These are phyloP conservation scores for Octonoba sinensis DNA, from an alignment of 2,888 invertebrate genomes.

Conservation along the genomic window DNA sequence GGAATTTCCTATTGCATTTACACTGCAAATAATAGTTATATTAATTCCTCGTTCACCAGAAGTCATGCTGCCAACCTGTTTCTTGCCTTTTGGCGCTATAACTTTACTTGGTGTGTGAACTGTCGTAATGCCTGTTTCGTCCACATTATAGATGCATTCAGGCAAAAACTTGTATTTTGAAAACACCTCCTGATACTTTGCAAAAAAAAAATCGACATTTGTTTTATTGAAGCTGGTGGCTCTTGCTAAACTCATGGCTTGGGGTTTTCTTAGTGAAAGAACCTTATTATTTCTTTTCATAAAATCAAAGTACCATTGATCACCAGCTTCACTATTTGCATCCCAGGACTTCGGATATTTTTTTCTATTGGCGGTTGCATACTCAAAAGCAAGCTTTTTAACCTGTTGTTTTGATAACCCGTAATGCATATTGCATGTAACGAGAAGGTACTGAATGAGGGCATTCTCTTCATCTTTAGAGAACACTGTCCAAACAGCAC, in stretches of 20 bases:
- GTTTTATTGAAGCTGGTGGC: slow-evolving; percentile 24
- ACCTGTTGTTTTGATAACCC: slow-evolving; percentile 24
- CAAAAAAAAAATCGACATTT: slow-evolving; percentile 29
- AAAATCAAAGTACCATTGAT: slow-evolving; percentile 29
- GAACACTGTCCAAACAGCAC: slow-evolving; percentile 27
- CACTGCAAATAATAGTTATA: slow-evolving; percentile 64
- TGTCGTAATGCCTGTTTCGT: slow-evolving; percentile 32
- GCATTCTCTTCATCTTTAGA: slow-evolving; percentile 12
- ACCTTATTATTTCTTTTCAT: slow-evolving; percentile 26
- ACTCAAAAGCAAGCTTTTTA: slow-evolving; percentile 32
- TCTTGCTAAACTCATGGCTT: slow-evolving; percentile 29
- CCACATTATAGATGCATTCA: slow-evolving; percentile 31
- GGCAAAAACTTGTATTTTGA: slow-evolving; percentile 25
- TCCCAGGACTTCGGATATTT: slow-evolving; percentile 21
- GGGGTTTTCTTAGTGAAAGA: slow-evolving; percentile 29
- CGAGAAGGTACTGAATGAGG: neutral
- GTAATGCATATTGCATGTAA: slow-evolving; percentile 16
- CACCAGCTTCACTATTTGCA: slow-evolving; percentile 31
- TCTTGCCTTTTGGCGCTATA: slow-evolving; percentile 21
- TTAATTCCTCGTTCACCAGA: slow-evolving; percentile 23
- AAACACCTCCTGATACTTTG: slow-evolving; percentile 12
- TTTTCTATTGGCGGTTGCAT: slow-evolving; percentile 25
- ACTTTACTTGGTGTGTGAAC: slow-evolving; percentile 14
- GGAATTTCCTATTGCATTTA: slow-evolving; percentile 69
- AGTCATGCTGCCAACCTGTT: slow-evolving; percentile 32